Evolutionary conservation across 92 coral and sea anemone genomes (phyloP), one percentile per base, ranked within the genome.

Genomic region (Actinernus sp.): DNA sequence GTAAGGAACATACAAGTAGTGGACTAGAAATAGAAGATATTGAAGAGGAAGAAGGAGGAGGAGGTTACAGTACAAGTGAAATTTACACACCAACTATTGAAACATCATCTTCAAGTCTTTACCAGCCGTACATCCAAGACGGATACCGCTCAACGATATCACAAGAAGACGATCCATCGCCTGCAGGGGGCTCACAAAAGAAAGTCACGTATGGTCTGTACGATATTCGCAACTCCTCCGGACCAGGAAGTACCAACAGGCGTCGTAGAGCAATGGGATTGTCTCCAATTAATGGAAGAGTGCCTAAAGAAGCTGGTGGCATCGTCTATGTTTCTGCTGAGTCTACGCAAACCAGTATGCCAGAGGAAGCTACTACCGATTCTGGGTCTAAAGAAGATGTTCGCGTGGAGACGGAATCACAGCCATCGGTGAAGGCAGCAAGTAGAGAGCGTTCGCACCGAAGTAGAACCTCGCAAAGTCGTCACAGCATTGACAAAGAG

Each of bases 161-260:
- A 12, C 40, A 57, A 12, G 72, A 82, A 3, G 76, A 77, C 1
- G 65, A 54, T 5, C 76, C 84, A 46, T 59, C 41, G 13, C 55
- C 55, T 30, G 69, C 68, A 39, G 76, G 27, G 0, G 38, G 61
- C 43, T 22, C 51, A 4, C 16, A 74, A 10, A 27, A 61, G 10
- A 20, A 78, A 11, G 65, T 64, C 18, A 71, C 85, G 3, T 84
- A 63, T 34, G 97, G 99, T 10, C 78, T 95, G 30, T 95, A 95
- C 48, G 99, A 95, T 69, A 80, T 95, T 1, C 88, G 99, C 17
- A 66, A 44, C 48, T 95, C 99, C 6, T 91, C 93, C 17, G 99
- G 99, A 0, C 99, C 99, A 45, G 99, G 99, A 25, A 95, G 99
- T 60, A 91, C 97, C 12, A 95, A 95, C 74, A 89, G 99, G 31